Base-by-base conservation (phyloP, 2,888 invertebrate species). In the Drosophila neotestacea region DNA sequence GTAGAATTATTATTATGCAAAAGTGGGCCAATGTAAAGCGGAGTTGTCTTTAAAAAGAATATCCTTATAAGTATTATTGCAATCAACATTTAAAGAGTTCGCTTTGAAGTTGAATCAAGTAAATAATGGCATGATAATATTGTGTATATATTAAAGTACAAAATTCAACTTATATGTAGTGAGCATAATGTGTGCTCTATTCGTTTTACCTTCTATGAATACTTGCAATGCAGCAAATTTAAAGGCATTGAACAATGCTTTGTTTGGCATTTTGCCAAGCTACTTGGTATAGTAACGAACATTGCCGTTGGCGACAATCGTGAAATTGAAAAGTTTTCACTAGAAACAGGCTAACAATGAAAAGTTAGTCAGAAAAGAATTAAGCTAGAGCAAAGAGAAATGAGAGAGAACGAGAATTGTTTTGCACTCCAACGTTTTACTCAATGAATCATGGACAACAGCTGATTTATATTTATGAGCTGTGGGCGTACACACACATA, bases 361-460 rank as follows among this genome's bases (percentile, higher is more conserved):
- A 67, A 28, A 44, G 32, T 36, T 2, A 22, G 22, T 22, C 22
- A 22, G 22, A 22, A 22, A 22, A 2, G 22, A 22, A 2, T 22
- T 1, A 22, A 59, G 27, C 39, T 4, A 42, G 7, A 63, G 9
- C 38, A 6, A 46, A 34, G 16, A 34, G 27, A 39, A 16, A 42
- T n/a, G 48, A 16, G 28, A 2, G 10, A 41, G 30, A 41, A n/a
- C 2, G 22, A 38, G 6, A 63, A 74, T 60, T 61, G 58, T 64
- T 58, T 79, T 64, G 63, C 60, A 55, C 56, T 61, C 66, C 56
- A 71, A 65, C 71, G 55, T 77, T 85, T 88, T 85, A 85, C 86
- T 85, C 84, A 85, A 89, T 89, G 85, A 85, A 85, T 88, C 90
- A 88, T 89, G 83, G 79, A 81, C 79, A 84, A 81, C 89, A 83